A percentile compares a stretch with the other conserved stretches of the same genome.
Evolutionary conservation across 1,140 invertebrate species (phyloP).

Genomic region (Matsumurasca onukii): DNA sequence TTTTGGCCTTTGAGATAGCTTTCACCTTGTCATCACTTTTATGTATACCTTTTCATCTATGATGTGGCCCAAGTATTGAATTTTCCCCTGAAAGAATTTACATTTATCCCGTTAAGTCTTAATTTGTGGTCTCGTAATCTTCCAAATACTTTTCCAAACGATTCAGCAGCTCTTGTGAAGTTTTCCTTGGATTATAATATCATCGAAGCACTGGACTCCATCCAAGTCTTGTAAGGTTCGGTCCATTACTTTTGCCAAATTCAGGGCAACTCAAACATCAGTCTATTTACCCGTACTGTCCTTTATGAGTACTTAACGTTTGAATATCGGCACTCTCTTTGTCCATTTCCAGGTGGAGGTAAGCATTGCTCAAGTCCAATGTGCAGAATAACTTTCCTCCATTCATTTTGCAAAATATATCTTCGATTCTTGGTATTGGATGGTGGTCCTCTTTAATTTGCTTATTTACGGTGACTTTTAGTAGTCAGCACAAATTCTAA

Average conservation of each 20-base stretch:
- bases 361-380: background rate
- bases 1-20: too few relatives aligned
- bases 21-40: too few relatives aligned
- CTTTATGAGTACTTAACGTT: constrained; percentile 3
- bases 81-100: too few relatives aligned
- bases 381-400: constrained; percentile 4
- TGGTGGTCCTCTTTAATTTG: constrained; percentile 14
- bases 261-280: background rate
- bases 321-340: constrained; percentile 1
- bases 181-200: too few relatives aligned
- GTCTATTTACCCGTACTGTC: background rate
- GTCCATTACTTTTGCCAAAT: constrained; percentile 11
- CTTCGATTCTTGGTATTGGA: constrained; percentile 32
- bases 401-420: constrained; percentile 27
- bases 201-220: too few relatives aligned
- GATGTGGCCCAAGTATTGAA: too few relatives aligned
- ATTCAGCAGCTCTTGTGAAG: too few relatives aligned
- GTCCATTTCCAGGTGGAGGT: background rate
- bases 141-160: too few relatives aligned
- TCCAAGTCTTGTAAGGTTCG: background rate
- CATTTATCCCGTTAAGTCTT: too few relatives aligned
- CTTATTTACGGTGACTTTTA: constrained; percentile 36
- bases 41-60: too few relatives aligned
- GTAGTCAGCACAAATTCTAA: constrained; percentile 46
- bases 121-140: too few relatives aligned